phyloP scores from a whole-genome alignment of 2,797 vertebrate genomes.

The Valencia hispanica region DNA sequence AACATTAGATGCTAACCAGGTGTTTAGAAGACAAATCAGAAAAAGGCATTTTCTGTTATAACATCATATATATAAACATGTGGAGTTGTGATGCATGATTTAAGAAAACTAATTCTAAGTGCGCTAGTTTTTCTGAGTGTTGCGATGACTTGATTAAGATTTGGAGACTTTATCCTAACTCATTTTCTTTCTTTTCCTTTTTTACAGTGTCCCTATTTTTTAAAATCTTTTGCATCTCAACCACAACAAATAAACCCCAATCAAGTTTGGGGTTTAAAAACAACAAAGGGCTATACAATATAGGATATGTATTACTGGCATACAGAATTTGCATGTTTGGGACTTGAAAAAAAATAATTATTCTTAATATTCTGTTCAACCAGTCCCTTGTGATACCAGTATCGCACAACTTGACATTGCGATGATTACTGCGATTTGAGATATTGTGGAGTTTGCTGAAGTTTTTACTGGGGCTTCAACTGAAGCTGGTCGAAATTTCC shows the following conservation, averaged over 20 bases:
- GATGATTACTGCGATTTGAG: background rate
- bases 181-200: background rate
- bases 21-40: background rate
- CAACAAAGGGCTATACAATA: background rate
- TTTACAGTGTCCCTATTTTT: background rate
- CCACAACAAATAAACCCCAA: background rate
- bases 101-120: background rate
- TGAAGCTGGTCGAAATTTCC: background rate
- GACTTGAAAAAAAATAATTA: background rate
- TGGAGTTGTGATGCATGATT: background rate
- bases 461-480: background rate
- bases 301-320: background rate
- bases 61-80: background rate
- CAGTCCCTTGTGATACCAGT: background rate
- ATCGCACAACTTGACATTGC: background rate
- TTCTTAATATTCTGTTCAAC: background rate
- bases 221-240: background rate
- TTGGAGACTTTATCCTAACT: background rate
- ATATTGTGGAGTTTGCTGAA: background rate
- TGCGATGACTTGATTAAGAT: background rate
- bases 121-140: background rate
- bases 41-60: background rate
- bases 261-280: background rate
- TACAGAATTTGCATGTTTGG: background rate
- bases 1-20: background rate